Conservation (phyloP, 2,888 invertebrate genomes). For the Fragum fragum region DNA sequence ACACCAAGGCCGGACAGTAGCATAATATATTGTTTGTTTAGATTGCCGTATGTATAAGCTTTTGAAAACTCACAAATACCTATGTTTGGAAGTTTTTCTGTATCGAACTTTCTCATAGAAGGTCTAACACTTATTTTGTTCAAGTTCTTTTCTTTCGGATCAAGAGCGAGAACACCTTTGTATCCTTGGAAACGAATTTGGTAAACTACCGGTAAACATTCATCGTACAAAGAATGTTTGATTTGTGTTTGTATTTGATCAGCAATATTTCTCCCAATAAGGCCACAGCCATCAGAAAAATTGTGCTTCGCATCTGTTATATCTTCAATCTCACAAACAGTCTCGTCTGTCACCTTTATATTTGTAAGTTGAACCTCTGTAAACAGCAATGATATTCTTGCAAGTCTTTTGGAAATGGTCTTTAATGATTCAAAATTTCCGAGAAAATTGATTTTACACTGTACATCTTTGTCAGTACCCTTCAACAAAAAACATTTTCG, state of each 20-base stretch:
- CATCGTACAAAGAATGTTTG: not conserved
- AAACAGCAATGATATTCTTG: conserved; percentile 59
- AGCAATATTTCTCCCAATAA: conserved; percentile 41
- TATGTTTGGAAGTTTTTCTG: conserved; percentile 36
- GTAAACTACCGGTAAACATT: conserved; percentile 57
- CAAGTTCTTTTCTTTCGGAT: conserved; percentile 10
- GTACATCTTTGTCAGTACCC: conserved; percentile 34
- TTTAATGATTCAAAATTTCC: conserved; percentile 50
- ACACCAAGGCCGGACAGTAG: conserved; percentile 78
- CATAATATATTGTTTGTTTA: conserved; percentile 84
- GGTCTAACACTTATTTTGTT: conserved; percentile 41
- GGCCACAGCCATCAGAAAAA: conserved; percentile 61
- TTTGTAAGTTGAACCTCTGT: conserved; percentile 44
- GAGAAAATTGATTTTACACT: conserved; percentile 35
- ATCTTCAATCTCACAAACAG: conserved; percentile 34
- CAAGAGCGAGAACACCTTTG: conserved; percentile 63
- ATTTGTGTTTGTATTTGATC: conserved; percentile 1
- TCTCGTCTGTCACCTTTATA: conserved; percentile 17
- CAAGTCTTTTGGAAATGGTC: conserved; percentile 56
- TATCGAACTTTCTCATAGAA: conserved; percentile 55
- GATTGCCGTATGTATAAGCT: conserved; percentile 65
- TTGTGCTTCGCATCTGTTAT: conserved; percentile 26
- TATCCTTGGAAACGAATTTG: conserved; percentile 65
- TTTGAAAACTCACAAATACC: conserved; percentile 59
- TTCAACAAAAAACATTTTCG: conserved; percentile 62